A percentile compares a stretch with the other conserved stretches of the same genome.
phyloP scores from a whole-genome alignment of 2,113 vertebrate genomes.

The Harpagus bidentatus region DNA sequence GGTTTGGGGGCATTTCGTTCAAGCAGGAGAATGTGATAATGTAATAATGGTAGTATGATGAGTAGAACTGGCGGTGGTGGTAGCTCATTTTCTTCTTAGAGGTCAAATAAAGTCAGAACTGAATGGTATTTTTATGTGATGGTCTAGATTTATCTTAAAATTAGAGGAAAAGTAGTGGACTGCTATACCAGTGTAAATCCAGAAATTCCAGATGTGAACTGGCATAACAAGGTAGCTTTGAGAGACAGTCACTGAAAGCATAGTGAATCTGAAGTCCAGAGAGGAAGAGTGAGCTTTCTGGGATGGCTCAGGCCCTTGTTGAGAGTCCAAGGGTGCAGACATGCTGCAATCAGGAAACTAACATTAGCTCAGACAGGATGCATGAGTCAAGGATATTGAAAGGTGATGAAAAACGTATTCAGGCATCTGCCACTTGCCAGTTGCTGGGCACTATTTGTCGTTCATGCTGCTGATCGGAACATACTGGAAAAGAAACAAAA shows the following conservation, averaged over 20 bases:
- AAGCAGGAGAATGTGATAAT: not conserved
- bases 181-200: not conserved
- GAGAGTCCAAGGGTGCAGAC: slow-evolving; percentile 19
- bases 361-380: slow-evolving; percentile 69
- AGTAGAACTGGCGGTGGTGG: not conserved
- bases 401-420: not conserved
- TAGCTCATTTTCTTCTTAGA: not conserved
- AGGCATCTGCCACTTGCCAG: not conserved
- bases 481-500: slow-evolving; percentile 58
- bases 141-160: not conserved
- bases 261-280: not conserved
- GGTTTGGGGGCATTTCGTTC: not conserved
- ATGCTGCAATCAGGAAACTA: slow-evolving; percentile 57
- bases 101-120: not conserved
- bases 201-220: not conserved
- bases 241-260: not conserved
- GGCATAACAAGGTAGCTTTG: not conserved
- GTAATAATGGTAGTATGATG: not conserved
- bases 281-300: slow-evolving; percentile 1
- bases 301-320: not conserved
- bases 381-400: slow-evolving; percentile 61
- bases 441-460: slow-evolving; percentile 15
- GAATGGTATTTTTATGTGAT: not conserved
- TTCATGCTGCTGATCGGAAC: slow-evolving; percentile 1
- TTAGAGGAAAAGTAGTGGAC: not conserved